These are phyloP conservation scores for Caprella mutica DNA, from an alignment of 2,888 invertebrate species.

Conservation along the genomic window DNA sequence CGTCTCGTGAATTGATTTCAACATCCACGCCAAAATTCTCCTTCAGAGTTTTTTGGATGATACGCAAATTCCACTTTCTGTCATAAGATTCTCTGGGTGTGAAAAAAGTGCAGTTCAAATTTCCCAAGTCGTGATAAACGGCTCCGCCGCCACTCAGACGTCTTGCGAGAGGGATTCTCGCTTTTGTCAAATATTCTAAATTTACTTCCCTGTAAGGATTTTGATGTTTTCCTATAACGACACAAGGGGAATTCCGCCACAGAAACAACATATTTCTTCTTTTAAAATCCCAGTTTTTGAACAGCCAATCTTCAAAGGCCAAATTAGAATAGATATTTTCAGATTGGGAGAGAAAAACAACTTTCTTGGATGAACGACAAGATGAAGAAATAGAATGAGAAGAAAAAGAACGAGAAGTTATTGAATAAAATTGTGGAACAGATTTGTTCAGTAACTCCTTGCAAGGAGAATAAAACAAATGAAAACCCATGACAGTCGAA, in stretches of 20 bases:
- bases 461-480: too few species aligned
- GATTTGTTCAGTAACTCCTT: too few species aligned
- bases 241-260: slow-evolving; percentile 87
- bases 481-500: too few species aligned
- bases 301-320: slow-evolving; percentile 93
- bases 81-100: slow-evolving; percentile 56
- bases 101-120: slow-evolving; percentile 85
- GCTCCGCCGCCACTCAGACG: slow-evolving; percentile 91
- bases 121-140: slow-evolving; percentile 90
- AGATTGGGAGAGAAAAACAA: slow-evolving; percentile 83
- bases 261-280: slow-evolving; percentile 74
- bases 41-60: slow-evolving; percentile 70
- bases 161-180: slow-evolving; percentile 65
- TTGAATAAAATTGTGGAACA: too few species aligned
- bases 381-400: slow-evolving; percentile 13
- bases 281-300: slow-evolving; percentile 69
- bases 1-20: slow-evolving; percentile 67
- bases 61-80: slow-evolving; percentile 74
- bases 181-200: slow-evolving; percentile 52
- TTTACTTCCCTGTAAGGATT: slow-evolving; percentile 93
- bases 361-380: slow-evolving; percentile 37
- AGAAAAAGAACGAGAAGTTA: slow-evolving; percentile 14
- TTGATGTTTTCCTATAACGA: slow-evolving; percentile 92
- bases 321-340: slow-evolving; percentile 82
- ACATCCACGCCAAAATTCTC: slow-evolving; percentile 68